These are phyloP conservation scores for Melinopterus prodromus DNA, from an alignment of 2,888 invertebrate species.

Conservation along the genomic window DNA sequence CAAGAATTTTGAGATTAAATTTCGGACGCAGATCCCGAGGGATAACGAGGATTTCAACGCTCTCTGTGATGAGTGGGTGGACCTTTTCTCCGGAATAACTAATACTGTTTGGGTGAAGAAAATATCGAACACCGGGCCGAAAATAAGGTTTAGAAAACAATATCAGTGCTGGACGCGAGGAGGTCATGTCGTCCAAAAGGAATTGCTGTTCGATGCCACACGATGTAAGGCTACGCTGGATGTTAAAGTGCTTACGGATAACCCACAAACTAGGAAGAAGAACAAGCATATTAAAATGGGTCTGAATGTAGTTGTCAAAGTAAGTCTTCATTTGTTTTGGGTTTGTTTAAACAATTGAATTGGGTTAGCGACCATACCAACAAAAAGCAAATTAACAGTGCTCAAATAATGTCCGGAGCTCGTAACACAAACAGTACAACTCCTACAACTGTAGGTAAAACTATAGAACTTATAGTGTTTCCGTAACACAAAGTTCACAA, in stretches of 20 bases:
- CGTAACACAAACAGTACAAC: too few species aligned
- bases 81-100: constrained; percentile 57
- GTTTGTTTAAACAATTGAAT: neutral
- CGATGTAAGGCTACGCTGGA: constrained; percentile 58
- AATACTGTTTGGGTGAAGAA: constrained; percentile 60
- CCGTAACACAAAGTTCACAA: too few species aligned
- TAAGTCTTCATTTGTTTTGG: constrained; percentile 42
- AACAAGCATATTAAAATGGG: constrained; percentile 57
- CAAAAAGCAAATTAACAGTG: neutral
- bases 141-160: constrained; percentile 59
- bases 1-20: constrained; percentile 57
- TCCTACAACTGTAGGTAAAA: too few species aligned
- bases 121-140: constrained; percentile 60
- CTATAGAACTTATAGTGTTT: too few species aligned
- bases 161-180: constrained; percentile 60
- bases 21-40: constrained; percentile 56
- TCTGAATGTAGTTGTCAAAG: constrained; percentile 58
- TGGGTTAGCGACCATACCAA: neutral
- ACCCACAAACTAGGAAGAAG: constrained; percentile 55
- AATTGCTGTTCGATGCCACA: constrained; percentile 57
- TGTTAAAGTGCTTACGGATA: constrained; percentile 58
- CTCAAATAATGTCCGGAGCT: too few species aligned
- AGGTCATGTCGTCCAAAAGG: constrained; percentile 56
- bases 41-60: constrained; percentile 57
- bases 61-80: constrained; percentile 59